phyloP scores from a whole-genome alignment of 2,888 invertebrate genomes.

The Proisotoma minuta region DNA sequence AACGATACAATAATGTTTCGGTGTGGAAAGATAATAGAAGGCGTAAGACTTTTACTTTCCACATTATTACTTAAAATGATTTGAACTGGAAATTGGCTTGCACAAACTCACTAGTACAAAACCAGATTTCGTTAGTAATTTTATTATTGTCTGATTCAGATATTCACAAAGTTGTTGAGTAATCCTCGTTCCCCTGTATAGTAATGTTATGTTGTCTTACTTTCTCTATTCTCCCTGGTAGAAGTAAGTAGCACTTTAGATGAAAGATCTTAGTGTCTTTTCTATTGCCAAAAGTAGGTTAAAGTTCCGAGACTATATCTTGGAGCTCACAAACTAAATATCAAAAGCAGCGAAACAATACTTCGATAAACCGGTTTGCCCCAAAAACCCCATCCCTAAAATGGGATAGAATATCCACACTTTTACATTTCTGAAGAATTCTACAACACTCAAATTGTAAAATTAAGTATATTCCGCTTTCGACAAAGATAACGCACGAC shows the following conservation, averaged over 20 bases:
- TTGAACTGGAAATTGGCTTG: too few species aligned
- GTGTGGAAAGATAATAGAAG: too few species aligned
- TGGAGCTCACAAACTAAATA: conserved; percentile 5
- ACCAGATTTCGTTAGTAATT: too few species aligned
- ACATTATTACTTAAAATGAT: too few species aligned
- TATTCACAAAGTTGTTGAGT: too few species aligned
- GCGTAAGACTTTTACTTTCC: too few species aligned
- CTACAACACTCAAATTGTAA: neutral
- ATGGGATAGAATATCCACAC: neutral
- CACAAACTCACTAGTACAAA: too few species aligned
- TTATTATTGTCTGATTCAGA: too few species aligned
- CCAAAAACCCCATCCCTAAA: neutral
- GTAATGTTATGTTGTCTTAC: too few species aligned
- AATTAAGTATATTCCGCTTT: neutral
- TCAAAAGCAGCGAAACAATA: conserved; percentile 5
- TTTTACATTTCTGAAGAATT: neutral
- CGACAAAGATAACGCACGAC: neutral
- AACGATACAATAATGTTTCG: too few species aligned
- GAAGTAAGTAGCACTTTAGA: conserved; percentile 10
- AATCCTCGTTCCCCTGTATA: too few species aligned
- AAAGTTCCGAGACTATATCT: conserved; percentile 12
- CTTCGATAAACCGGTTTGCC: conserved; percentile 5
- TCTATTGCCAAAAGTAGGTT: conserved; percentile 9
- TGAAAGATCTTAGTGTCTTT: conserved; percentile 13
- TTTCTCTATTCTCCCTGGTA: neutral